A percentile compares a stretch with the other conserved stretches of the same genome.
Conservation (phyloP, 1,140 invertebrate genomes). For the Chionoecetes opilio region DNA sequence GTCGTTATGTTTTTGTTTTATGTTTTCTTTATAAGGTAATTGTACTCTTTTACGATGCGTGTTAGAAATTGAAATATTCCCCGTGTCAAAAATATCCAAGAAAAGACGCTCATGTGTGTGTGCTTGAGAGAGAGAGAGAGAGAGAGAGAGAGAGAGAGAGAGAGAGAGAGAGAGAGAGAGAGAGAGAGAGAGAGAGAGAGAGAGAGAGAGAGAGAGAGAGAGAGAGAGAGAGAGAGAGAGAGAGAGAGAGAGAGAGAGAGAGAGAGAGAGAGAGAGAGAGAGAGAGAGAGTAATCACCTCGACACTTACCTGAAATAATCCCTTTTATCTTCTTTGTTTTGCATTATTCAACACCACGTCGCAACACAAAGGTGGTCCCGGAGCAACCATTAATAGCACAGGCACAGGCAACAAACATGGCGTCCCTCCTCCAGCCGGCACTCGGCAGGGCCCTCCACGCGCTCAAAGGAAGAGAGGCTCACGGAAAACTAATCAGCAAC, state of each 20-base stretch:
- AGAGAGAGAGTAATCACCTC: constrained; percentile 28
- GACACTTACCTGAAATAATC: constrained; percentile 29
- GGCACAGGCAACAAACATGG: constrained; percentile 16
- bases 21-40: no score
- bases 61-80: constrained; percentile 4
- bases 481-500: constrained; percentile 28
- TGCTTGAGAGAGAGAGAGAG: not conserved
- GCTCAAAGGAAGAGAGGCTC: constrained; percentile 24
- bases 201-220: not conserved
- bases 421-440: not conserved
- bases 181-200: constrained; percentile 27
- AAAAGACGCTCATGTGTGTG: constrained; percentile 4
- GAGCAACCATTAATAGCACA: constrained; percentile 28
- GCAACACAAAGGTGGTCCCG: constrained; percentile 24
- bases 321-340: constrained; percentile 30
- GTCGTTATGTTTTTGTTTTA: not conserved
- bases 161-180: constrained; percentile 19
- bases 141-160: not conserved
- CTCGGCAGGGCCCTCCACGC: not conserved
- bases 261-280: constrained; percentile 27
- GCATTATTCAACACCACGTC: constrained; percentile 18
- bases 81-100: not conserved
- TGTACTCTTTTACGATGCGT: not conserved
- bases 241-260: constrained; percentile 19
- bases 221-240: not conserved